Conservation (phyloP, 2,113 vertebrate species). For the Trichechus manatus region DNA sequence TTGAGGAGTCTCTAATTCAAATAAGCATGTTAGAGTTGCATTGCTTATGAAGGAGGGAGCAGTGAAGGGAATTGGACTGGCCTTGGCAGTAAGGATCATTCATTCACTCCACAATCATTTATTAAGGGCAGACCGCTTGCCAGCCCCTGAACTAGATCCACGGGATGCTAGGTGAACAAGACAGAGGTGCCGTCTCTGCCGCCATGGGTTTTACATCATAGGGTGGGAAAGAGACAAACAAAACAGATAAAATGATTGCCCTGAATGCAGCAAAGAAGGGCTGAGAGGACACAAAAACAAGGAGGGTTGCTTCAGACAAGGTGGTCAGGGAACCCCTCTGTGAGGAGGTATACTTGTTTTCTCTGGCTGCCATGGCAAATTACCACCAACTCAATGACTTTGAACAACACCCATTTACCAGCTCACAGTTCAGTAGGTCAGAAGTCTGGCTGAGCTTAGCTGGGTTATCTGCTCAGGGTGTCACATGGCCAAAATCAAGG, state of each 20-base stretch:
- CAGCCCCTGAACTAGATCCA: not conserved
- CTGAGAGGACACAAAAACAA: not conserved
- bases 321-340: not conserved
- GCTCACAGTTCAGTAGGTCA: not conserved
- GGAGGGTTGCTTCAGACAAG: too few relatives aligned
- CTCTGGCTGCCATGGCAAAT: not conserved
- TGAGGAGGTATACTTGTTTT: not conserved
- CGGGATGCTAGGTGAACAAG: not conserved
- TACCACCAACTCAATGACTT: not conserved
- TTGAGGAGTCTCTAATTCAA: not conserved
- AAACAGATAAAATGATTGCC: not conserved
- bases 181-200: not conserved
- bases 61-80: not conserved
- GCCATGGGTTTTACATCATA: not conserved
- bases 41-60: not conserved
- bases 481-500: not conserved
- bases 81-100: accelerated
- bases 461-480: not conserved
- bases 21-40: accelerated
- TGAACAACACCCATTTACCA: not conserved
- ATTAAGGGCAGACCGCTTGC: not conserved
- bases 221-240: not conserved
- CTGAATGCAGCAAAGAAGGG: not conserved
- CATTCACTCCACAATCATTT: not conserved
- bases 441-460: not conserved